Base-by-base conservation (phyloP, 2,113 vertebrate genomes). In the Cheilinus undulatus region DNA sequence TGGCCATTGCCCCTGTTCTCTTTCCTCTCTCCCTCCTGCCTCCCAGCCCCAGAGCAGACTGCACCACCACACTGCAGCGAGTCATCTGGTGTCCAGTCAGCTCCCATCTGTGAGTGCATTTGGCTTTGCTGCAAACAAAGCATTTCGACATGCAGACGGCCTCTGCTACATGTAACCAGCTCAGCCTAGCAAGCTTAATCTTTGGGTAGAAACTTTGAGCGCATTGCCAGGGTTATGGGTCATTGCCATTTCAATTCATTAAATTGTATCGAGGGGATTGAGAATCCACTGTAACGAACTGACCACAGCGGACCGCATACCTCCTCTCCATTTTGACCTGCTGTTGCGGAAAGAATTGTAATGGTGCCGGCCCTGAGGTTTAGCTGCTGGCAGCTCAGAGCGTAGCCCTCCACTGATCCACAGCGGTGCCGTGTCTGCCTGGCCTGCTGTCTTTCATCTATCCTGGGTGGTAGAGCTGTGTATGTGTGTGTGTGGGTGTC, bases 61-160 rank as follows among this genome's bases (percentile, higher is more conserved):
- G 56, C 30, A 27, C 64, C 77, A 65, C 73, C 85, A 72, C 74
- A 53, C 45, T 64, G 56, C 30, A 76, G 68, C 79, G 48, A 72
- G 83, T 89, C 86, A 89, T 89, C 85, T 90, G 90, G 76, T 80
- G 82, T 78, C 73, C 83, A 83, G 76, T 86, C 54, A 4, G 80
- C 78, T 71, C 68, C 81, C 82, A 80, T 90, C 78, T 86, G 86
- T 72, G 71, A 72, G 52, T 36, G 65, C 58, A 58, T 84, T 85
- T 86, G 78, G 84, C 86, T 69, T 52, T 7, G 7, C 58, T 84
- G 78, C 80, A 90, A 90, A 82, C 82, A 82, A 82, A 80, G 77
- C 71, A 66, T 53, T 70, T 48, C 52, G 54, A 80, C 80, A 71
- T 83, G 76, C 68, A 5, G 70, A 23, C 48, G 7, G 65, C 59